Evolutionary conservation across 2,113 vertebrate genomes (phyloP).

Genomic region (Polypterus senegalus): DNA sequence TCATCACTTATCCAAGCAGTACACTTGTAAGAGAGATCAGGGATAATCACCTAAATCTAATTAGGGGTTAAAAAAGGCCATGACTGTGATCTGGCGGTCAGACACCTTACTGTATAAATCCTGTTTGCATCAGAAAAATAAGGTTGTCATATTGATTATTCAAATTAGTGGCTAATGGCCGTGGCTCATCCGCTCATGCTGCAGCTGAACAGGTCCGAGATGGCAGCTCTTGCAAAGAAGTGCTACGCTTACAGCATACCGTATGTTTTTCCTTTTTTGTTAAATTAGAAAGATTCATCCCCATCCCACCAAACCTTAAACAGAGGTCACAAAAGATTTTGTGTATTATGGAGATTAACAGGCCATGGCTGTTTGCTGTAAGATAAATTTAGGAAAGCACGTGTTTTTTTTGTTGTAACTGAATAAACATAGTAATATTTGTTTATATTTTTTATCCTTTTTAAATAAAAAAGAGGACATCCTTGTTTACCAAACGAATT

Average conservation of each 20-base stretch:
- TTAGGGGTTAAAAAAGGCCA: slow-evolving; percentile 95
- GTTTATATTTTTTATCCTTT: not conserved
- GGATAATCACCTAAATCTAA: slow-evolving; percentile 98
- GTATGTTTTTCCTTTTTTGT: slow-evolving; percentile 44
- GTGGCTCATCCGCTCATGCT: slow-evolving; percentile 35
- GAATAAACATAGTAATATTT: slow-evolving; percentile 15
- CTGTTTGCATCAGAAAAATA: slow-evolving; percentile 97
- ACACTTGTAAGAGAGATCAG: slow-evolving; percentile 96
- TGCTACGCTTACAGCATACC: slow-evolving; percentile 33
- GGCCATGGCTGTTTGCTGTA: slow-evolving; percentile 9
- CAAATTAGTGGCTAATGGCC: slow-evolving; percentile 67
- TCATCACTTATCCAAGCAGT: slow-evolving; percentile 88
- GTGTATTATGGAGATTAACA: slow-evolving; percentile 9
- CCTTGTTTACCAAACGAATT: slow-evolving; percentile 29
- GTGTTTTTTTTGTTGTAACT: slow-evolving; percentile 14
- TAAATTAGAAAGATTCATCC: slow-evolving; percentile 29
- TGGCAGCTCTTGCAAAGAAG: slow-evolving; percentile 41
- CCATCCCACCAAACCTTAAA: not conserved
- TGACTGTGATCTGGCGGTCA: slow-evolving; percentile 86
- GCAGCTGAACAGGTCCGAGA: slow-evolving; percentile 55
- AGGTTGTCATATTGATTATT: slow-evolving; percentile 99
- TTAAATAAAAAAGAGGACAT: not conserved
- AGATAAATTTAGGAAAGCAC: slow-evolving; percentile 8
- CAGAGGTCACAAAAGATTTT: slow-evolving; percentile 10
- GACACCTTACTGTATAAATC: slow-evolving; percentile 86